A percentile compares a stretch with the other conserved stretches of the same genome.
Conservation (phyloP, 1,140 invertebrate genomes). For the Hermetia illucens region DNA sequence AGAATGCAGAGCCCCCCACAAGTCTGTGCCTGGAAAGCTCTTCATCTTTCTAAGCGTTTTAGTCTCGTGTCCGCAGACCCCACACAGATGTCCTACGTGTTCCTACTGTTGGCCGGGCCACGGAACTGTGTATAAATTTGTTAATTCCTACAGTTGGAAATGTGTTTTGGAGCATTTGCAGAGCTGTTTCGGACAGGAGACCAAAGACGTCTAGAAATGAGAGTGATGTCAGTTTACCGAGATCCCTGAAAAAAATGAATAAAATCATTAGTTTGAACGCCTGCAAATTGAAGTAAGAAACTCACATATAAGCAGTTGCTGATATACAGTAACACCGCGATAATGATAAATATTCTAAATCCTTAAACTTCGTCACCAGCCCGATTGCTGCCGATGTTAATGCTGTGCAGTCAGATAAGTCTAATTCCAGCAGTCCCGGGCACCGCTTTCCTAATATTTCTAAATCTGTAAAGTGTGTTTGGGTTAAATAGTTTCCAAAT, state of each 20-base stretch:
- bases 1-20: too few species aligned
- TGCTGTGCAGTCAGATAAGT: slow-evolving; percentile 70
- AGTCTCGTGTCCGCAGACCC: slow-evolving; percentile 72
- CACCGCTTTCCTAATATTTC: slow-evolving; percentile 46
- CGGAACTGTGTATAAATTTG: slow-evolving; percentile 47
- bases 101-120: slow-evolving; percentile 78
- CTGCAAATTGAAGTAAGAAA: slow-evolving; percentile 7
- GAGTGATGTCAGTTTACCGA: slow-evolving; percentile 39
- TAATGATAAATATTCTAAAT: slow-evolving; percentile 68
- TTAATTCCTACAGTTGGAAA: slow-evolving; percentile 37
- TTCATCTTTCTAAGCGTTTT: too few species aligned
- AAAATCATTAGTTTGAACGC: not conserved
- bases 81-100: slow-evolving; percentile 74
- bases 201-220: slow-evolving; percentile 64
- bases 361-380: slow-evolving; percentile 43
- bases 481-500: not conserved
- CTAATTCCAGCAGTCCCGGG: slow-evolving; percentile 60
- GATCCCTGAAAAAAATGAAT: slow-evolving; percentile 31
- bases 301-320: slow-evolving; percentile 43
- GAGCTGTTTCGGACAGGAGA: slow-evolving; percentile 42
- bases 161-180: slow-evolving; percentile 36
- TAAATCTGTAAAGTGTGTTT: slow-evolving; percentile 43
- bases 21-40: too few species aligned
- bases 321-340: slow-evolving; percentile 71
- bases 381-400: slow-evolving; percentile 45